These are phyloP conservation scores for Phalera bucephala DNA, from an alignment of 2,888 invertebrate species.

Conservation along the genomic window DNA sequence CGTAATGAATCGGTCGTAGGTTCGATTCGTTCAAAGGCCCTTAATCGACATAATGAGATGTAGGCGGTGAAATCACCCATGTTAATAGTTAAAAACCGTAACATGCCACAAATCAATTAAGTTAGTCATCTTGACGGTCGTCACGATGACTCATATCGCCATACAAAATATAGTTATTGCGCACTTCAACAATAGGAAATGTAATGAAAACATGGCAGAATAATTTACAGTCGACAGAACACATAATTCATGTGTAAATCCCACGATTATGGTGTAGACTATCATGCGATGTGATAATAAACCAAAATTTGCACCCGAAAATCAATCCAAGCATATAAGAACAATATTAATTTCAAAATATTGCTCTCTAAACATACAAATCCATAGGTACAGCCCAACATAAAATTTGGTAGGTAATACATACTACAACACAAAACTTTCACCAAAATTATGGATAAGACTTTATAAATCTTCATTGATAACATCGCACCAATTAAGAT, in stretches of 20 bases:
- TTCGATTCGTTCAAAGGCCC: conserved; percentile 17
- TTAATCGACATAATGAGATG: conserved; percentile 31
- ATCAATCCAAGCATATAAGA: neutral
- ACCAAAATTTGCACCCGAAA: conserved; percentile 8
- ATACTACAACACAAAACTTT: neutral
- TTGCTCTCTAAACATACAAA: neutral
- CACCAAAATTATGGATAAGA: neutral
- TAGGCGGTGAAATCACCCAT: conserved; percentile 56
- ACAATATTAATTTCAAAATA: neutral
- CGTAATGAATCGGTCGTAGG: conserved; percentile 14
- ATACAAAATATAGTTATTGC: conserved; percentile 46
- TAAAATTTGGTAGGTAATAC: neutral
- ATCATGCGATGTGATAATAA: conserved; percentile 28
- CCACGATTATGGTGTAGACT: conserved; percentile 26
- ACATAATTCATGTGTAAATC: conserved; percentile 23
- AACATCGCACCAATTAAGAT: conserved; percentile 7
- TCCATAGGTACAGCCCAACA: neutral
- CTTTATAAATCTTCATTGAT: conserved; percentile 11
- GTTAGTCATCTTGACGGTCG: conserved; percentile 64
- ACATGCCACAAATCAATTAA: conserved; percentile 72
- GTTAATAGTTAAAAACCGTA: conserved; percentile 65
- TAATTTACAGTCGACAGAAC: conserved; percentile 28
- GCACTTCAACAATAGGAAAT: conserved; percentile 38
- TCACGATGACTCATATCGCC: conserved; percentile 57
- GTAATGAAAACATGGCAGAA: conserved; percentile 31